phyloP scores from a whole-genome alignment of 2,888 invertebrate genomes.

The Conchocele bisecta region DNA sequence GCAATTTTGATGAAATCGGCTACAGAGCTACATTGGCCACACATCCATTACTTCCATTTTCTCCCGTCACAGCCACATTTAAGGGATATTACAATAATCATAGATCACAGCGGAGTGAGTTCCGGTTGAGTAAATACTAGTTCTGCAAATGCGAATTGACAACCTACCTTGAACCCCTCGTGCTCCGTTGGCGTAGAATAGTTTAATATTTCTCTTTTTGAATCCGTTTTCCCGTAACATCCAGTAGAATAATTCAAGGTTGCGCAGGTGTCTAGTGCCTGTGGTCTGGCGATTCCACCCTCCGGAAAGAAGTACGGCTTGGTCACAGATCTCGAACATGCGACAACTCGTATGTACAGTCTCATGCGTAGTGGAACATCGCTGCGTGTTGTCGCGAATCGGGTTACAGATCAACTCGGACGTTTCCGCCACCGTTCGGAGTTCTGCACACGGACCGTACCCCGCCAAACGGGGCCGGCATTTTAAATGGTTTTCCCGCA shows the following conservation, averaged over 20 bases:
- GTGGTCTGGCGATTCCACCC: constrained; percentile 84
- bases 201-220: constrained; percentile 83
- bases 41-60: too few species aligned
- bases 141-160: too few species aligned
- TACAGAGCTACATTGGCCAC: too few species aligned
- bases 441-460: constrained; percentile 80
- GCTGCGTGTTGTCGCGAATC: constrained; percentile 82
- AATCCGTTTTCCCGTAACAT: constrained; percentile 83
- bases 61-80: too few species aligned
- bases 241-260: constrained; percentile 81
- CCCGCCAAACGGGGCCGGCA: constrained; percentile 77
- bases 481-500: constrained; percentile 74
- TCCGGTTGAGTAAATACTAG: background rate
- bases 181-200: constrained; percentile 84
- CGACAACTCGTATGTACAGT: constrained; percentile 82
- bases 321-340: constrained; percentile 84
- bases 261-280: constrained; percentile 78
- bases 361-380: constrained; percentile 82
- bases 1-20: too few species aligned
- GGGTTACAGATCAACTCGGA: constrained; percentile 83
- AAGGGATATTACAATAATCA: too few species aligned
- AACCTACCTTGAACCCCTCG: constrained; percentile 76
- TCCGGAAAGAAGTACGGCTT: constrained; percentile 84
- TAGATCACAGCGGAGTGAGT: background rate
- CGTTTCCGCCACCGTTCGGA: constrained; percentile 82